Conservation (phyloP, 1,140 invertebrate genomes). For the Drosophila teissieri region DNA sequence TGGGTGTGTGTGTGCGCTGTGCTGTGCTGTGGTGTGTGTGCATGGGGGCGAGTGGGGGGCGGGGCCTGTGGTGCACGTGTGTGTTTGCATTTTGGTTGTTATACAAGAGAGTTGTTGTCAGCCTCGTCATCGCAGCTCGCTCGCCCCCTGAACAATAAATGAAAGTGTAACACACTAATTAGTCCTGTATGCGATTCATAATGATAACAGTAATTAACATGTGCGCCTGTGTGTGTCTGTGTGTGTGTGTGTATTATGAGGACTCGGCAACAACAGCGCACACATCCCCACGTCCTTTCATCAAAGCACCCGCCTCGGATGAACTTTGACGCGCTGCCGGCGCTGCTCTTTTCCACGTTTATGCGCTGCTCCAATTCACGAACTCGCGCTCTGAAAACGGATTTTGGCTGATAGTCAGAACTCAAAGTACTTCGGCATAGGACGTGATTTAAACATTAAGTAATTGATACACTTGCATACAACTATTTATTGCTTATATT, state of each 20-base stretch:
- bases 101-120: constrained; percentile 29
- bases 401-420: not conserved
- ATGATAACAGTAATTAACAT: constrained; percentile 82
- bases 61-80: not conserved
- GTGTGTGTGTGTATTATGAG: constrained; percentile 29
- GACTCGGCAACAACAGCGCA: constrained; percentile 7
- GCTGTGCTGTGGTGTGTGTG: not conserved
- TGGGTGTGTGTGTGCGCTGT: not conserved
- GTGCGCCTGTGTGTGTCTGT: constrained; percentile 22
- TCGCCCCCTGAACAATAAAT: constrained; percentile 65
- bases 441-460: no score
- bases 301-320: constrained; percentile 13
- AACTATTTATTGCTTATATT: no score
- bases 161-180: constrained; percentile 82
- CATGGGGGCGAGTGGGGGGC: not conserved
- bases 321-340: constrained; percentile 23
- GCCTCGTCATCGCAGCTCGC: constrained; percentile 31
- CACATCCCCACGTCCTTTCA: constrained; percentile 1
- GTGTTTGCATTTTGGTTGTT: constrained; percentile 28
- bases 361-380: constrained; percentile 1
- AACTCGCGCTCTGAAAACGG: not conserved
- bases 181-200: constrained; percentile 80
- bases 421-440: no score
- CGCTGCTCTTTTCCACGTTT: constrained; percentile 12
- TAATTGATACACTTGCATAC: no score